phyloP scores from a whole-genome alignment of 2,797 vertebrate species.

The Trachops cirrhosus region DNA sequence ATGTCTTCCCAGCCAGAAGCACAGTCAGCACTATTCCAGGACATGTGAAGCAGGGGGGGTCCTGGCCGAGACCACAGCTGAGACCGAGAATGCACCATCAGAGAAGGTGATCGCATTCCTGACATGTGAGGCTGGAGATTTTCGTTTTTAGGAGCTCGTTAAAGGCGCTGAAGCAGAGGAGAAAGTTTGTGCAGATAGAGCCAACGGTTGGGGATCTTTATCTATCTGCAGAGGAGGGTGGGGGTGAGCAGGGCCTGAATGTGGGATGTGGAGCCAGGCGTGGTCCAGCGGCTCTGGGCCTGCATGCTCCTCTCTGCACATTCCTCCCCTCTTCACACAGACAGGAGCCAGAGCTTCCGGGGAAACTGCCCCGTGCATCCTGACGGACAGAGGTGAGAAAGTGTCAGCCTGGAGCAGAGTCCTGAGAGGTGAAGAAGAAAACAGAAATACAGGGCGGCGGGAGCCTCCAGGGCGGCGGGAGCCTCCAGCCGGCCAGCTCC shows the following conservation, averaged over 20 bases:
- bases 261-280: background rate
- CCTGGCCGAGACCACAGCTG: background rate
- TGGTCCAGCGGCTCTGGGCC: background rate
- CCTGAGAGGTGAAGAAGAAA: background rate
- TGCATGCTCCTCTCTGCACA: background rate
- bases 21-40: background rate
- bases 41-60: background rate
- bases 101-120: background rate
- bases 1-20: background rate
- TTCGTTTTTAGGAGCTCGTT: background rate
- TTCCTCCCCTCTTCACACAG: background rate
- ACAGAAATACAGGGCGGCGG: rapidly evolving
- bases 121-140: background rate
- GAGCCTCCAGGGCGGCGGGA: rapidly evolving
- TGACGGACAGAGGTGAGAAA: background rate
- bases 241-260: background rate
- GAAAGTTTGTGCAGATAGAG: background rate
- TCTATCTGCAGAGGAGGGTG: background rate
- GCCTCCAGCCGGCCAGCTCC: background rate
- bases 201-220: background rate
- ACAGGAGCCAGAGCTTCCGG: background rate
- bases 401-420: background rate
- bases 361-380: background rate
- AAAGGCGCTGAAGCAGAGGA: background rate
- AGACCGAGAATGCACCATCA: background rate